Base-by-base conservation (phyloP, 2,888 invertebrate genomes). In the Clusia tigrina region DNA sequence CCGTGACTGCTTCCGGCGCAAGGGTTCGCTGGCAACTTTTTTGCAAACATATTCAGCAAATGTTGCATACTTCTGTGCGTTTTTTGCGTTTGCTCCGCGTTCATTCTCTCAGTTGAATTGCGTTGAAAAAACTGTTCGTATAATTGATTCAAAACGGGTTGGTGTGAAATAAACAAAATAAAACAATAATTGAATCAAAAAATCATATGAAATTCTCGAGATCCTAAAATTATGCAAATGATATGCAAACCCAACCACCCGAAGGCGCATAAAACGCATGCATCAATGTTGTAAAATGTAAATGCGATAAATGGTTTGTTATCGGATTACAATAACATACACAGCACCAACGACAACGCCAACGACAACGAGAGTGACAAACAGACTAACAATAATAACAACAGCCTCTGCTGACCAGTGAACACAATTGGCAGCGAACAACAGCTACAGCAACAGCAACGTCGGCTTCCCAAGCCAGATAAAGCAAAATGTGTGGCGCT, bases 191-290 rank as follows among this genome's bases (percentile, higher is more conserved):
- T 5, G 5, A 12, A 5, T 32, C 32, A 32, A 32, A 12, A 9
- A 32, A 32, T 32, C 32, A 12, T 32, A 42, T 42, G 6, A 42
- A 42, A 42, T 42, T 42, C 42, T 17, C 42, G 2, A 53, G 54
- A 59, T 57, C 66, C 64, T 62, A 53, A 54, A 59, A 62, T 58
- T 67, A 67, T 67, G 67, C 64, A 67, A 67, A 62, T 62, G 56
- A 26, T 17, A 66, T 61, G 58, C 53, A 54, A 20, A 58, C 5
- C 23, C 6, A 42, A 42, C 10, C 18, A n/a, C n/a, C 2, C 48
- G 18, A 18, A 38, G 17, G 23, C 15, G 42, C 56, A 25, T 42
- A 12, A 37, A n/a, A 15, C 15, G 54, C 42, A 17, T 32, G n/a
- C 42, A 42, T n/a, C n/a, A 55, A 56, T 38, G 56, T 38, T 51